A percentile compares a stretch with the other conserved stretches of the same genome.
Conservation (phyloP, 2,888 invertebrate species). For the Thera obeliscata region DNA sequence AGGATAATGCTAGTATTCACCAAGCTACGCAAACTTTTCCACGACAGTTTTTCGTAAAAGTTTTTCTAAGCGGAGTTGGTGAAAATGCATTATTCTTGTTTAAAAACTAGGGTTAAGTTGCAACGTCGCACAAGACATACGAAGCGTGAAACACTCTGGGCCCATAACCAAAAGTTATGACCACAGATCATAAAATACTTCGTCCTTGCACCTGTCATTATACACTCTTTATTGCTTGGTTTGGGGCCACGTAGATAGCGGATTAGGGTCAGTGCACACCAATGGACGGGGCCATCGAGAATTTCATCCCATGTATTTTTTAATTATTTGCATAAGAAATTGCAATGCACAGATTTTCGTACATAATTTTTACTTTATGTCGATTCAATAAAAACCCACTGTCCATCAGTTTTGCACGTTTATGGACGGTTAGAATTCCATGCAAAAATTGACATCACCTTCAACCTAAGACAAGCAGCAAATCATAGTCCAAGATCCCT, state of each 20-base stretch:
- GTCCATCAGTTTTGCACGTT: not conserved
- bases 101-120: not conserved
- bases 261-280: not conserved
- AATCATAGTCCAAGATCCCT: too few species aligned
- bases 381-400: not conserved
- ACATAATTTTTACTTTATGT: too few species aligned
- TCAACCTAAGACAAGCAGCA: not conserved
- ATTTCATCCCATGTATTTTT: not conserved
- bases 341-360: too few species aligned
- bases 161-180: not conserved
- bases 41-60: not conserved
- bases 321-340: not conserved
- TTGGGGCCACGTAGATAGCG: not conserved
- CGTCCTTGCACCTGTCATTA: not conserved
- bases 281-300: not conserved
- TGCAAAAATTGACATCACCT: constrained; percentile 9
- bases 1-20: not conserved
- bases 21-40: not conserved
- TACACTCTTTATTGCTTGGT: not conserved
- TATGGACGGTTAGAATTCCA: constrained; percentile 11
- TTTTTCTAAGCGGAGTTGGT: not conserved
- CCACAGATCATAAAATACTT: not conserved
- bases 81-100: constrained; percentile 3
- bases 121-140: not conserved
- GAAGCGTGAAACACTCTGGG: not conserved